Conservation (phyloP, 1,140 invertebrate species). For the Drosophila triauraria region DNA sequence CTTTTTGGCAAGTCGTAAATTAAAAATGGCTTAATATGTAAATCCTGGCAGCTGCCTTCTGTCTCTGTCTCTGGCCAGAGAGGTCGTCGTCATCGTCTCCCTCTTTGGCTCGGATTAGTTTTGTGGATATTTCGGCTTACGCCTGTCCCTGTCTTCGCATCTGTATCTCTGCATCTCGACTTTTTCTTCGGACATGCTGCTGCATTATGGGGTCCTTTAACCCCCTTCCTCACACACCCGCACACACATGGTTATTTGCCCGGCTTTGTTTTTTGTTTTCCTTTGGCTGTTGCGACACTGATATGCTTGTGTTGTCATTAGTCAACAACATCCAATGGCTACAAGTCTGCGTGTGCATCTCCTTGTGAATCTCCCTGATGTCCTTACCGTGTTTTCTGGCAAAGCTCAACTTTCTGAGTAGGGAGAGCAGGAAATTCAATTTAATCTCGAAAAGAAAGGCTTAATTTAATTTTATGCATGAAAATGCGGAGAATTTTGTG, state of each 20-base stretch:
- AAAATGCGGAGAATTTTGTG: not conserved
- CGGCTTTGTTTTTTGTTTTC: slow-evolving; percentile 44
- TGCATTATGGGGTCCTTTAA: slow-evolving; percentile 37
- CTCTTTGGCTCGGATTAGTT: slow-evolving; percentile 66
- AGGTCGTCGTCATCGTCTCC: slow-evolving; percentile 6
- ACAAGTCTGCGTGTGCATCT: slow-evolving; percentile 5
- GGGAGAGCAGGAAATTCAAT: not conserved
- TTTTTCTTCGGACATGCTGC: slow-evolving; percentile 63
- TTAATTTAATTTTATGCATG: not conserved
- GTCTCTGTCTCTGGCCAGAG: slow-evolving; percentile 24
- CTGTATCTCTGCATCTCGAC: slow-evolving; percentile 40
- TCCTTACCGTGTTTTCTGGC: slow-evolving; percentile 17
- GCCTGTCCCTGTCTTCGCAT: slow-evolving; percentile 61
- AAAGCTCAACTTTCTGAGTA: slow-evolving; percentile 4
- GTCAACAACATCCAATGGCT: slow-evolving; percentile 30
- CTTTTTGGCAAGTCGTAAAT: slow-evolving; percentile 79
- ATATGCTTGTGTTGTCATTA: slow-evolving; percentile 65
- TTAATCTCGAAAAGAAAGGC: not conserved
- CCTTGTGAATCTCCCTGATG: not conserved
- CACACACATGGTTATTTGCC: slow-evolving; percentile 19
- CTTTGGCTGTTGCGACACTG: slow-evolving; percentile 55
- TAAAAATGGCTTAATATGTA: slow-evolving; percentile 84
- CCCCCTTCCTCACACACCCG: not conserved
- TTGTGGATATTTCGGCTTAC: slow-evolving; percentile 79
- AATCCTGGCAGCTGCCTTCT: slow-evolving; percentile 66